These are phyloP conservation scores for Crotalus helleri DNA, from an alignment of 2,113 vertebrate species.

Conservation along the genomic window DNA sequence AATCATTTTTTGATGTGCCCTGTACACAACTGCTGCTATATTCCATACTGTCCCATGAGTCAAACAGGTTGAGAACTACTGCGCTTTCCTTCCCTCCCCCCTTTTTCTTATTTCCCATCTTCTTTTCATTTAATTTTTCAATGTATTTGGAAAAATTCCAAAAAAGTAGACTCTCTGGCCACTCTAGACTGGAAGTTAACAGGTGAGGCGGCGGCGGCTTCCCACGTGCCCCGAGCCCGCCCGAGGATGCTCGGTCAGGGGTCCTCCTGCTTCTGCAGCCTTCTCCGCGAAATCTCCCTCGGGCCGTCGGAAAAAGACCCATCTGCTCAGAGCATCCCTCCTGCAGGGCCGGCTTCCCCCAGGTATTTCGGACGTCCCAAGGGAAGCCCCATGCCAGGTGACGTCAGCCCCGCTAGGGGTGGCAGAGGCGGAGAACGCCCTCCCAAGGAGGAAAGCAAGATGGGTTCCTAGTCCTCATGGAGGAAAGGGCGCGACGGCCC, in stretches of 20 bases:
- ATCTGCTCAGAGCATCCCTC: neutral
- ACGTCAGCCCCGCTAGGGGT: neutral
- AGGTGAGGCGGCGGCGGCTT: neutral
- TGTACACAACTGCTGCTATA: neutral
- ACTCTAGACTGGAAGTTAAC: neutral
- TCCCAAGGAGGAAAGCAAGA: neutral
- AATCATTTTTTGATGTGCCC: neutral
- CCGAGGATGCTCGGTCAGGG: neutral
- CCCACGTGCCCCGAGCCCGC: neutral
- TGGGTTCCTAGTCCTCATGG: neutral
- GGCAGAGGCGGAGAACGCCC: neutral
- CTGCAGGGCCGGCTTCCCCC: neutral
- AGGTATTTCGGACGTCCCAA: neutral
- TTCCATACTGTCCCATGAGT: neutral
- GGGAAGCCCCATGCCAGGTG: neutral
- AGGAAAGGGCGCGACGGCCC: no score
- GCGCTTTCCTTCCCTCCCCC: neutral
- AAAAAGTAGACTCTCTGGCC: neutral
- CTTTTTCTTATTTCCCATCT: neutral
- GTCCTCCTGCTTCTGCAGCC: neutral
- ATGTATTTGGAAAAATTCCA: neutral
- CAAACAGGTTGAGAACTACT: neutral
- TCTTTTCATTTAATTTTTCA: neutral
- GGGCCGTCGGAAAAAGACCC: neutral
- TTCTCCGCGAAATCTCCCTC: neutral